Conservation (phyloP, 2,888 invertebrate genomes). For the Aspidiotus destructor region DNA sequence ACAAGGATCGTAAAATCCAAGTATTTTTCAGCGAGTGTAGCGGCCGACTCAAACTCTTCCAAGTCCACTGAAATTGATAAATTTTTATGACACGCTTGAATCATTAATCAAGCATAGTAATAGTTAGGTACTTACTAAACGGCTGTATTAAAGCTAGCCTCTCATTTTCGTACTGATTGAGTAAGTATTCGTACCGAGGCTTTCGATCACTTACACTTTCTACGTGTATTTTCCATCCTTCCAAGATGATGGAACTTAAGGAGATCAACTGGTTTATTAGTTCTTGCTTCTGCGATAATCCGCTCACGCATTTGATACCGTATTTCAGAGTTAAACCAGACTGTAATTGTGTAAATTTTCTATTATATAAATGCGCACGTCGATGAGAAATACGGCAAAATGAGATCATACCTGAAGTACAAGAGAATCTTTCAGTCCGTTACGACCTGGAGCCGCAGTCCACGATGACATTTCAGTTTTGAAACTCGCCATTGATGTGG, state of each 20-base stretch:
- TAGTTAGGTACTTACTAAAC: conserved; percentile 29
- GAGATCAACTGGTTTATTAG: conserved; percentile 61
- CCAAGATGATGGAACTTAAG: conserved; percentile 60
- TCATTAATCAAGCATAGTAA: neutral
- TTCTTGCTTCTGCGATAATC: conserved; percentile 38
- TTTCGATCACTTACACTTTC: conserved; percentile 52
- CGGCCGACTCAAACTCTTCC: conserved; percentile 68
- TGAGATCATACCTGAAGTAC: conserved; percentile 42
- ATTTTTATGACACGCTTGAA: neutral
- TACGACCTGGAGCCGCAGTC: conserved; percentile 55
- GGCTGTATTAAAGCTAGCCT: conserved; percentile 57
- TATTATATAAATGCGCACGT: too few species aligned
- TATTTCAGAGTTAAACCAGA: conserved; percentile 43
- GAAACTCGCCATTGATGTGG: conserved; percentile 33
- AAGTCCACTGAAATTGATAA: conserved; percentile 49
- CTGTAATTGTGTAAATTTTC: conserved; percentile 1
- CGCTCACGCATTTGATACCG: conserved; percentile 43
- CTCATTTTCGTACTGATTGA: conserved; percentile 58
- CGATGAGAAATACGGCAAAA: too few species aligned
- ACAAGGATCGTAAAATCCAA: conserved; percentile 73
- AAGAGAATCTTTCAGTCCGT: conserved; percentile 47
- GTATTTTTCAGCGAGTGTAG: conserved; percentile 80
- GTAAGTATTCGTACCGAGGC: conserved; percentile 49
- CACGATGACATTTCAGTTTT: conserved; percentile 59
- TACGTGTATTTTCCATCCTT: conserved; percentile 60